These are phyloP conservation scores for Standfussiana lucernea DNA, from an alignment of 2,888 invertebrate species.

Conservation along the genomic window DNA sequence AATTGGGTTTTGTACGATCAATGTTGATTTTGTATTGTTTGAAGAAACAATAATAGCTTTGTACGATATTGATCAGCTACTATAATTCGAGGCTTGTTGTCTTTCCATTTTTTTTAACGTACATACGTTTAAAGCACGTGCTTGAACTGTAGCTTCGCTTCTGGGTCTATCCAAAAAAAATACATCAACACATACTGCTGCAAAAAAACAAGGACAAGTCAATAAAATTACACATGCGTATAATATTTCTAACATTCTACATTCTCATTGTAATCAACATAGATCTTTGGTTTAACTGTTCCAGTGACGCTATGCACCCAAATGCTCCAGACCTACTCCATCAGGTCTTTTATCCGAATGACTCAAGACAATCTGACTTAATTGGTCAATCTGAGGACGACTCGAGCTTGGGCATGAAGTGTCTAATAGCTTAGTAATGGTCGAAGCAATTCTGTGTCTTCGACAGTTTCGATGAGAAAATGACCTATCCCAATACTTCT, in stretches of 20 bases:
- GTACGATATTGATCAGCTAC: not conserved
- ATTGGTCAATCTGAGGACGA: slow-evolving; percentile 35
- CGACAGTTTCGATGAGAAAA: slow-evolving; percentile 1
- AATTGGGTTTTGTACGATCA: not conserved
- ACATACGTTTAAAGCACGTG: too few species aligned
- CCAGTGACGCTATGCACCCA: not conserved
- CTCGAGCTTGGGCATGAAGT: slow-evolving; percentile 10
- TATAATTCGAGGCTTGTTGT: not conserved
- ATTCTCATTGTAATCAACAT: not conserved
- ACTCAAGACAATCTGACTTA: slow-evolving; percentile 30
- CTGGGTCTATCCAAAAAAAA: too few species aligned
- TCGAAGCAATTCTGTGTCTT: not conserved
- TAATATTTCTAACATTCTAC: not conserved
- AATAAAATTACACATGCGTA: not conserved
- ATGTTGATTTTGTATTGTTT: slow-evolving; percentile 4
- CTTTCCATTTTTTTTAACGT: too few species aligned
- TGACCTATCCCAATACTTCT: not conserved
- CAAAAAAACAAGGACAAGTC: not conserved
- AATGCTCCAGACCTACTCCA: not conserved
- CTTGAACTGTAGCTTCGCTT: not conserved
- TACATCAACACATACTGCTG: not conserved
- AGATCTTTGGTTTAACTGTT: not conserved
- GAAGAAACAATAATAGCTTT: not conserved
- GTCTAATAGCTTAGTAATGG: slow-evolving; percentile 29
- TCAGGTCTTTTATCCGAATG: not conserved